Percentiles rank a stretch among this genome's conserved stretches.
Conservation (phyloP, 2,888 invertebrate species). For the Andrena haemorrhoa region DNA sequence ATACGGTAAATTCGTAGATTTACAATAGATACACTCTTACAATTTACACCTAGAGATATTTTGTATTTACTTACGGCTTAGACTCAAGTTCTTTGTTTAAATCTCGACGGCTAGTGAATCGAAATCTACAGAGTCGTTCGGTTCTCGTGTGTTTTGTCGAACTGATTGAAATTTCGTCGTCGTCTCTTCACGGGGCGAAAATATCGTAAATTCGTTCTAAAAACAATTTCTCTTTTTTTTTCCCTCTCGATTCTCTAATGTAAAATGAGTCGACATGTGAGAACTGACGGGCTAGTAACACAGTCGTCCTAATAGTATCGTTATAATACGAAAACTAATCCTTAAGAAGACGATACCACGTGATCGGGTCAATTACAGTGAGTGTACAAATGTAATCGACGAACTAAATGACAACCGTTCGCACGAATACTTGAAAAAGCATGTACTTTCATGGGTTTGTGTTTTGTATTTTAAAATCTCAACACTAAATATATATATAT, state of each 20-base stretch:
- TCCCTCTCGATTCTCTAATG: neutral
- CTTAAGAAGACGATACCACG: conserved; percentile 10
- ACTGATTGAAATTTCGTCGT: conserved; percentile 63
- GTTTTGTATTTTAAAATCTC: conserved; percentile 80
- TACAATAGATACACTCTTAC: conserved; percentile 78
- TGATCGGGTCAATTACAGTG: conserved; percentile 26
- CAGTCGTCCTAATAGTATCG: conserved; percentile 25
- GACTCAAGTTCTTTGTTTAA: conserved; percentile 56
- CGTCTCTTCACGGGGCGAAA: conserved; percentile 38
- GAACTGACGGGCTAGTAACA: conserved; percentile 13
- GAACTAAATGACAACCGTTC: conserved; percentile 68
- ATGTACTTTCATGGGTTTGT: conserved; percentile 85
- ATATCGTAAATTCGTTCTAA: conserved; percentile 27
- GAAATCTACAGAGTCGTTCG: conserved; percentile 64
- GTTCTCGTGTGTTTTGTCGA: conserved; percentile 54
- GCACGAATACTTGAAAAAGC: conserved; percentile 79
- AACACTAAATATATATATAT: conserved; percentile 80
- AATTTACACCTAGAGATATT: conserved; percentile 67
- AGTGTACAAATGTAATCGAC: conserved; percentile 58
- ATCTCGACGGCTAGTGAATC: conserved; percentile 73
- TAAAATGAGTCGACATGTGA: conserved; percentile 19
- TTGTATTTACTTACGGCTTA: conserved; percentile 63
- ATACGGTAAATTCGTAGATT: conserved; percentile 66
- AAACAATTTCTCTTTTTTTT: neutral
- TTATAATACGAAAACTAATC: conserved; percentile 23